These are phyloP conservation scores for Iguana delicatissima DNA, from an alignment of 2,797 vertebrate genomes.

Conservation along the genomic window DNA sequence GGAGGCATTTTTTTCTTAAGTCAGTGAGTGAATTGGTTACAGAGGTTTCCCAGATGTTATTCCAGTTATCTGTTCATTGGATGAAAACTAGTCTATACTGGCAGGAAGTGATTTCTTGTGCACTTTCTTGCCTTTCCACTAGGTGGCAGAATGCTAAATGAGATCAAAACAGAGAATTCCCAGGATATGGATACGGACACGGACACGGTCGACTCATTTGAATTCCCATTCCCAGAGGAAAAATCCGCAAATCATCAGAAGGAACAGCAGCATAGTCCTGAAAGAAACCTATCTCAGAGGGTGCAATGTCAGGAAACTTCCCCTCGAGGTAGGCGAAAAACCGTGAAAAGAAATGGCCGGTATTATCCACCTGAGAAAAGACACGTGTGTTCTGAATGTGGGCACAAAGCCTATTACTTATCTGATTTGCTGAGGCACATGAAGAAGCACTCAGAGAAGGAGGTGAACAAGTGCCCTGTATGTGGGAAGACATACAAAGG, in stretches of 20 bases:
- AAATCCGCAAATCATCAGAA: not conserved
- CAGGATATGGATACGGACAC: not conserved
- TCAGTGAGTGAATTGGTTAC: not conserved
- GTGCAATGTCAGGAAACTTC: no score
- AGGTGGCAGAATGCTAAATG: not conserved
- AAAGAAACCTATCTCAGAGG: no score
- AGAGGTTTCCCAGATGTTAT: not conserved
- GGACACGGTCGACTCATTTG: not conserved
- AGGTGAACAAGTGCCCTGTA: not conserved
- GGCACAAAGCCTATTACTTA: not conserved
- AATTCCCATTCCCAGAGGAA: not conserved
- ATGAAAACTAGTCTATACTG: no score
- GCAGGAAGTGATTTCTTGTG: not conserved
- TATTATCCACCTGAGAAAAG: not conserved
- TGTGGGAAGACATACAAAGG: conserved; percentile 8
- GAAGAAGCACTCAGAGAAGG: not conserved
- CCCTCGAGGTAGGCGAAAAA: not conserved
- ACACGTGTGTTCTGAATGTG: not conserved
- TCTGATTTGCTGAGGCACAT: conserved; percentile 16
- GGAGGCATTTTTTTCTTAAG: no score
- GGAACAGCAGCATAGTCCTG: no score
- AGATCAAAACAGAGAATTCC: conserved; percentile 6
- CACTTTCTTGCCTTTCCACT: not conserved
- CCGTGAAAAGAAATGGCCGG: not conserved
- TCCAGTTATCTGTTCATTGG: not conserved